A percentile compares a stretch with the other conserved stretches of the same genome.
These are phyloP conservation scores for Himalopsyche japonica DNA, from an alignment of 2,888 invertebrate species.

Conservation along the genomic window DNA sequence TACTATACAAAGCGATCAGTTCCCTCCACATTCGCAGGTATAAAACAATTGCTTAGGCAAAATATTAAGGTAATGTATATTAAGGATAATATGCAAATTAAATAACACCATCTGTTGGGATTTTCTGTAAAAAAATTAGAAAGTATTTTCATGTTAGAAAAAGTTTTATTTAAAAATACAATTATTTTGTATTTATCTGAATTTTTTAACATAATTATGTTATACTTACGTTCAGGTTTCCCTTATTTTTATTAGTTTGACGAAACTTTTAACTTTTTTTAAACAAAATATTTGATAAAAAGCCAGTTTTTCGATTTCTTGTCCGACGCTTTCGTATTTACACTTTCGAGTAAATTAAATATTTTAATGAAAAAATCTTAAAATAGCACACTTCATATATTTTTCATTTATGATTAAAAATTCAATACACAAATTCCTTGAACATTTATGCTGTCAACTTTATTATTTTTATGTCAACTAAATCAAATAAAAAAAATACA, in stretches of 20 bases:
- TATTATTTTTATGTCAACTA: no score
- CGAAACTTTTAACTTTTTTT: no score
- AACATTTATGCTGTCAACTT: no score
- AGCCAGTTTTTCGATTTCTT: no score
- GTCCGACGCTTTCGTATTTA: no score
- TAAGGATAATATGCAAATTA: neutral
- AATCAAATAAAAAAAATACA: no score
- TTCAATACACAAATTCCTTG: no score
- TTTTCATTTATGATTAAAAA: no score
- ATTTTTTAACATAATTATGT: neutral
- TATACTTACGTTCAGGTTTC: neutral
- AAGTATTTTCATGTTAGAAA: neutral
- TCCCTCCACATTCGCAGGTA: neutral
- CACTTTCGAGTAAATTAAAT: no score
- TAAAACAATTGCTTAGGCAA: neutral
- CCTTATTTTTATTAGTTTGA: neutral
- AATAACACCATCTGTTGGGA: neutral
- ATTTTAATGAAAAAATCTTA: no score
- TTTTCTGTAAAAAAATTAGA: neutral
- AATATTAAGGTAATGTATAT: neutral
- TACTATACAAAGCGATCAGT: neutral
- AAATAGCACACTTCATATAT: no score
- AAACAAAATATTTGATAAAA: no score
- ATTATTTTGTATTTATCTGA: neutral
- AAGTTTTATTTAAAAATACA: neutral